Base-by-base conservation (phyloP, 2,113 vertebrate genomes). In the Haemorhous mexicanus region DNA sequence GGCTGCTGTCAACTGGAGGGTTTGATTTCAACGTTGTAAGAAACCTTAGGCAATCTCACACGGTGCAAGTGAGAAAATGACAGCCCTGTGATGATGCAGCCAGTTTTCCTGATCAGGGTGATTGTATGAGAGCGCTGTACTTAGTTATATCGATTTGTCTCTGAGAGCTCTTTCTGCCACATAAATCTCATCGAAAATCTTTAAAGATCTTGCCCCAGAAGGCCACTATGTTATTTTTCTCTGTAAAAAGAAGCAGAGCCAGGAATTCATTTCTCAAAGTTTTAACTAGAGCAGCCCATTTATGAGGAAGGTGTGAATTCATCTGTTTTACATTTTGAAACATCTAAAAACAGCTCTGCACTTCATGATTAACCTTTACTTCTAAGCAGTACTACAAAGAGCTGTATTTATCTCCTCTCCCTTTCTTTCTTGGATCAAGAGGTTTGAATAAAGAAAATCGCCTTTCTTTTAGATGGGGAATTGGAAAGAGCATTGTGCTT, bases 141-240 rank as follows among this genome's bases (percentile, higher is more conserved):
- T 96, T 97, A 97, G 96, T 98, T 97, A 90, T 94, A 98, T 98
- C 43, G 97, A 98, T 98, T 98, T 97, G 97, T 95, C 97, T 98
- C 96, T 94, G 96, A 97, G 95, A 97, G 96, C 59, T 75, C 96
- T 95, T 96, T 96, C 93, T 97, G 97, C 86, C 95, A 92, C 96
- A 98, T 97, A 97, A 97, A 98, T 98, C 96, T 98, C 93, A 96
- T 93, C 1, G 90, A 97, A 97, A 97, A 97, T 97, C 97, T 97
- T 97, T 97, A 96, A 97, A 94, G 86, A 94, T 89, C 74, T 89
- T 96, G 87, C 96, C 97, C 93, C 95, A 96, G 92, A 97, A 98
- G 97, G 96, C 94, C 90, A 94, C 89, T 73, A 13, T 61, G 87
- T 95, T 96, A 97, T 93, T 91, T 90, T 95, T 79, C 90, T 89